Base-by-base conservation (phyloP, 1,140 invertebrate genomes). In the Apis laboriosa region DNA sequence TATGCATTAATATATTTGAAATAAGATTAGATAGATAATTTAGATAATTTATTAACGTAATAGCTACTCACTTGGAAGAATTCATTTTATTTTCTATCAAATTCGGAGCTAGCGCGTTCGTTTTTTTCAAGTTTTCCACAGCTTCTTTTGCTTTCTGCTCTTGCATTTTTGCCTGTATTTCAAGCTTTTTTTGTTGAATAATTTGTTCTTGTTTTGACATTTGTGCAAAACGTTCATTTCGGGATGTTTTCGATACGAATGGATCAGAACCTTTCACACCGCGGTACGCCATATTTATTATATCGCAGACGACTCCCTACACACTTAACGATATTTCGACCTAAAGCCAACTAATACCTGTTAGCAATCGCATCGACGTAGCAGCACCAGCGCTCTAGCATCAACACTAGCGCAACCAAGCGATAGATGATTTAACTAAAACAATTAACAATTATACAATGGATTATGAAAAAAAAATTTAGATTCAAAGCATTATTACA, bases 121-220 rank as follows among this genome's bases (percentile, higher is more conserved):
- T 85, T 77, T 93, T 95, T 89, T 94, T 95, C 24, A 93, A 92
- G 84, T 92, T 91, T 89, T 96, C 94, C 56, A 94, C 94, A 34
- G 94, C 95, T 81, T 95, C 95, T 93, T 96, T 95, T 24, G 94
- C 94, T 88, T 95, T 95, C 80, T 95, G 94, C 75, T 96, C 95
- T 85, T 95, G 93, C 86, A 96, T 92, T 89, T 96, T 96, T 28
- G 96, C 95, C 88, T 96, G 95, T 84, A 97, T 97, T 90, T 97
- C 96, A 75, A 95, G 94, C 91, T 97, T 97, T 90, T 97, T 97
- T 89, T 97, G 95, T 90, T 97, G 96, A 86, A 97, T 97, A 80
- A 97, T 95, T 93, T 97, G 96, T 91, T 97, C 96, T 89, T 97
- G 97, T 89, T 97, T 97, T 28, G 96, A 96, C 97, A 97, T 97